phyloP scores from a whole-genome alignment of 1,140 invertebrate genomes.

The Charaxes varanes region DNA sequence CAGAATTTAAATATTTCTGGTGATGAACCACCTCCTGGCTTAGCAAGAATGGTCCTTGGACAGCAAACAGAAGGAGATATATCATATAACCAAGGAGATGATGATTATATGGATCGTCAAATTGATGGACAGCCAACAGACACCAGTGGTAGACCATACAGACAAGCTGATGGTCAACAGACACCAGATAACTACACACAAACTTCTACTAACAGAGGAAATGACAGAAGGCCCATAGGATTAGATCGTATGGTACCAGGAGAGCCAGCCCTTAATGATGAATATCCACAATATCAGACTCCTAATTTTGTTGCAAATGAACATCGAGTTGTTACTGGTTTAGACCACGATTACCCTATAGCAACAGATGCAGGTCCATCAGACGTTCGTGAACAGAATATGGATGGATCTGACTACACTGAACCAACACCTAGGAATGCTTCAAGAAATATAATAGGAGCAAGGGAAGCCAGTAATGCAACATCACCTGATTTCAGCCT shows the following conservation, averaged over 20 bases:
- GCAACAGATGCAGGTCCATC: constrained; percentile 32
- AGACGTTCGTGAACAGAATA: constrained; percentile 62
- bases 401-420: constrained; percentile 68
- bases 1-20: constrained; percentile 69
- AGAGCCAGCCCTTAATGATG: constrained; percentile 60
- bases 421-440: constrained; percentile 46
- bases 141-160: constrained; percentile 42
- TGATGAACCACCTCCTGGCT: constrained; percentile 73
- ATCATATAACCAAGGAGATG: constrained; percentile 50
- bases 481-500: constrained; percentile 38
- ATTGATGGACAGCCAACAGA: constrained; percentile 65
- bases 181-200: constrained; percentile 54
- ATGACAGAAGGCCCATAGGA: constrained; percentile 55
- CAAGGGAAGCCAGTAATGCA: constrained; percentile 35
- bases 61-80: constrained; percentile 56
- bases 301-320: constrained; percentile 45
- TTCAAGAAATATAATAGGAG: constrained; percentile 52
- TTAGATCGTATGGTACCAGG: constrained; percentile 69
- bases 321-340: constrained; percentile 68
- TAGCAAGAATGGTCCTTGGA: constrained; percentile 76
- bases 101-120: constrained; percentile 65
- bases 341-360: constrained; percentile 57
- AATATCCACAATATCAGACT: constrained; percentile 48
- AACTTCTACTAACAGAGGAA: constrained; percentile 27
- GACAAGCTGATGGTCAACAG: constrained; percentile 64